These are phyloP conservation scores for Apostichopus leukothele DNA, from an alignment of 53 echinoderm and acorn worm genomes.

Conservation along the genomic window DNA sequence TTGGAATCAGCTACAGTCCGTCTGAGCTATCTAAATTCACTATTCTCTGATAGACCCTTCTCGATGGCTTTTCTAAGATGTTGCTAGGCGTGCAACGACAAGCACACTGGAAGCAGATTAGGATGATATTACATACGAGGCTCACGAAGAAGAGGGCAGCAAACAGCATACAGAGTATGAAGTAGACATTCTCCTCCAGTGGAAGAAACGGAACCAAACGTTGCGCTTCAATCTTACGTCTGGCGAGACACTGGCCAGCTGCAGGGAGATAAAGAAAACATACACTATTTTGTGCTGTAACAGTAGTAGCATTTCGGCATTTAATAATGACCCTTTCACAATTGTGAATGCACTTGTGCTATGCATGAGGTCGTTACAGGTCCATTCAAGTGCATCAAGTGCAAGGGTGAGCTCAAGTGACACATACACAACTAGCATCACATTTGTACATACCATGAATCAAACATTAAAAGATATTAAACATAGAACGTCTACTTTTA, in stretches of 20 bases:
- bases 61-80: neutral
- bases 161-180: conserved; percentile 47
- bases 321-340: too few relatives aligned
- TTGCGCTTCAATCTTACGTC: conserved; percentile 44
- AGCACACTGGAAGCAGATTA: conserved; percentile 76
- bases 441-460: too few relatives aligned
- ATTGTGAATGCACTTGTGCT: too few relatives aligned
- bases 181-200: conserved; percentile 61
- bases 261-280: conserved; percentile 16
- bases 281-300: neutral
- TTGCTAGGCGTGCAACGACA: conserved; percentile 60
- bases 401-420: too few relatives aligned
- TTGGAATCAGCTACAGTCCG: neutral
- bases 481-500: too few relatives aligned
- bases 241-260: conserved; percentile 87
- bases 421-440: too few relatives aligned
- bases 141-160: conserved; percentile 55
- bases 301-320: too few relatives aligned
- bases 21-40: conserved; percentile 14
- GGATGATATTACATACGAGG: conserved; percentile 78
- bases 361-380: neutral
- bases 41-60: neutral
- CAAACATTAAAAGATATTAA: too few relatives aligned
- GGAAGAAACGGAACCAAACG: conserved; percentile 54
- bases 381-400: too few relatives aligned